These are phyloP conservation scores for Platypus cylindrus DNA, from an alignment of 2,888 invertebrate genomes.

Conservation along the genomic window DNA sequence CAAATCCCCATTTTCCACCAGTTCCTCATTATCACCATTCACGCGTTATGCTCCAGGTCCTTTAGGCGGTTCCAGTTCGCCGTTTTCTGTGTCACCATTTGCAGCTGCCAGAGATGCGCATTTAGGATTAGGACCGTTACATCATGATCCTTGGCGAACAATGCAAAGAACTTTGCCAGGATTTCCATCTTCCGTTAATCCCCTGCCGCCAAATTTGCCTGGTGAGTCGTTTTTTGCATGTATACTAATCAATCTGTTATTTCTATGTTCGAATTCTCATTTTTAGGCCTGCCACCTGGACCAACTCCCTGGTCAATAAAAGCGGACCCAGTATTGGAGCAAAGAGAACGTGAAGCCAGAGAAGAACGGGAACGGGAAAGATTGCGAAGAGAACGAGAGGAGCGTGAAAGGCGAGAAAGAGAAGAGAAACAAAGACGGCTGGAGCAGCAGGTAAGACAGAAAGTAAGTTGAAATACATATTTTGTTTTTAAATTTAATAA, in stretches of 20 bases:
- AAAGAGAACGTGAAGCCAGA: slow-evolving; percentile 48
- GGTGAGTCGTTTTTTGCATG: slow-evolving; percentile 14
- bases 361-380: slow-evolving; percentile 46
- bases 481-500: not conserved
- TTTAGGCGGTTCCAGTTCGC: slow-evolving; percentile 39
- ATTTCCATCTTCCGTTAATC: slow-evolving; percentile 34
- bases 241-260: not conserved
- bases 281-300: slow-evolving; percentile 23
- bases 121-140: slow-evolving; percentile 33
- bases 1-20: slow-evolving; percentile 33
- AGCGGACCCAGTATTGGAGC: slow-evolving; percentile 44
- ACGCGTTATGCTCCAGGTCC: slow-evolving; percentile 59
- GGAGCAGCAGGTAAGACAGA: slow-evolving; percentile 36
- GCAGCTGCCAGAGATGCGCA: slow-evolving; percentile 32
- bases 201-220: slow-evolving; percentile 37
- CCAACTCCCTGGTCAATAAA: slow-evolving; percentile 52
- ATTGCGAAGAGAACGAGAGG: slow-evolving; percentile 40
- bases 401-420: slow-evolving; percentile 47
- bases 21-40: slow-evolving; percentile 65
- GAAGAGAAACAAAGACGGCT: slow-evolving; percentile 37
- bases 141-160: slow-evolving; percentile 61
- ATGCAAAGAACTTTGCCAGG: slow-evolving; percentile 45
- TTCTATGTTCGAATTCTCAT: slow-evolving; percentile 1
- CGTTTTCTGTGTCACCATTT: slow-evolving; percentile 59
- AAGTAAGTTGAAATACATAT: not conserved